phyloP scores from a whole-genome alignment of 2,113 vertebrate species.

The Anhinga anhinga region DNA sequence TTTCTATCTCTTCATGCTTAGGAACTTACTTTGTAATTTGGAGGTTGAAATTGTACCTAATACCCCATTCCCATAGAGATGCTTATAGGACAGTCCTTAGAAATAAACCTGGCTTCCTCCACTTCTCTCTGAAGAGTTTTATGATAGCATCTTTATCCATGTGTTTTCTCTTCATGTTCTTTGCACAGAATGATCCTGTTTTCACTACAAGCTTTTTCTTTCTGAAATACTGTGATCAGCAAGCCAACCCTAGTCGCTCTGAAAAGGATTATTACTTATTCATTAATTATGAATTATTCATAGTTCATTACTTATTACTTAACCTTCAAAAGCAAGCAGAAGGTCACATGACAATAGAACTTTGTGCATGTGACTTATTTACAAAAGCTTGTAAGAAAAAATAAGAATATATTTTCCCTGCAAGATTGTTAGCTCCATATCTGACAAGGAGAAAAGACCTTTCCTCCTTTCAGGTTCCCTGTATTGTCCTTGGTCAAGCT shows the following conservation, averaged over 20 bases:
- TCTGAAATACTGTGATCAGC: neutral
- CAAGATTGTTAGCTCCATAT: neutral
- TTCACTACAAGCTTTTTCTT: neutral
- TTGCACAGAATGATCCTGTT: neutral
- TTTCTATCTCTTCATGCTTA: neutral
- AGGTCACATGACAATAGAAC: neutral
- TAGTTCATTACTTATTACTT: conserved; percentile 59
- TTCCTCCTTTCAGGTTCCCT: neutral
- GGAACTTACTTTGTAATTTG: neutral
- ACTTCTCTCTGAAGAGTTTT: neutral
- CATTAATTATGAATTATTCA: conserved; percentile 56
- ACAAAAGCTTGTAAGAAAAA: neutral
- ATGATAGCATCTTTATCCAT: neutral
- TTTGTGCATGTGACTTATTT: neutral
- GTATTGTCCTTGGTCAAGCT: neutral
- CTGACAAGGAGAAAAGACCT: neutral
- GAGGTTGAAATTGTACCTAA: neutral
- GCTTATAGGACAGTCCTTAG: neutral
- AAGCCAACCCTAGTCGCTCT: neutral
- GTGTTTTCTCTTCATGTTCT: neutral
- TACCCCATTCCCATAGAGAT: neutral
- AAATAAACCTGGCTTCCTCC: neutral
- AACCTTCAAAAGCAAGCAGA: conserved; percentile 34
- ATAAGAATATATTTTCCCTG: neutral
- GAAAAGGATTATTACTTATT: conserved; percentile 42